Evolutionary conservation across 2,113 vertebrate genomes (phyloP).

Genomic region (Menidia beryllina): DNA sequence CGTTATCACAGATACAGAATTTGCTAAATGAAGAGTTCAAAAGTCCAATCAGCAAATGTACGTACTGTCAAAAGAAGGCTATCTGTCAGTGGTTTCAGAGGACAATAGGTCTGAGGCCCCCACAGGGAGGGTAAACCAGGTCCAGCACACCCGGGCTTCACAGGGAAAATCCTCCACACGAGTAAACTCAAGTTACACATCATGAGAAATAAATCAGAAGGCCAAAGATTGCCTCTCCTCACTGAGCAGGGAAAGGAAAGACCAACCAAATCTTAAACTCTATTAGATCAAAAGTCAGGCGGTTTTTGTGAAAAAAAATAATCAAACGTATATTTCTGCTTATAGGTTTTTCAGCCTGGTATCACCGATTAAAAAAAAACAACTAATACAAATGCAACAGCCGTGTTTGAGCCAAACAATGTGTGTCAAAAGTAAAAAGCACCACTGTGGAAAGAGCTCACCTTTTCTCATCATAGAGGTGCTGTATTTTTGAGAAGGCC

Average conservation of each 20-base stretch:
- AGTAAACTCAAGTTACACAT: not conserved
- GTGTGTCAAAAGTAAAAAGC: no score
- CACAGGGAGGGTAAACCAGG: not conserved
- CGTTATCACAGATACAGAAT: slow-evolving; percentile 15
- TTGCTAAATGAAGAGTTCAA: slow-evolving; percentile 7
- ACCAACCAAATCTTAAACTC: not conserved
- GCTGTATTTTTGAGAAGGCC: no score
- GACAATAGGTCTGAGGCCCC: not conserved
- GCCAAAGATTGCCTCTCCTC: no score
- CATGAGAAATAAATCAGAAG: not conserved
- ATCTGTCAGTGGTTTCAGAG: slow-evolving; percentile 5
- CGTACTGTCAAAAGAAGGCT: slow-evolving; percentile 1
- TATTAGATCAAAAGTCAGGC: not conserved
- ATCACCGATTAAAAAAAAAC: no score
- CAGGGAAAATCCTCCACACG: not conserved
- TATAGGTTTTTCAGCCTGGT: no score
- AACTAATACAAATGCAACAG: no score
- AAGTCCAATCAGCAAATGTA: not conserved
- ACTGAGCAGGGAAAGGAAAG: no score
- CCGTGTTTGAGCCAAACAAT: no score
- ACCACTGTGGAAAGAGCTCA: no score
- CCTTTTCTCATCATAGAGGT: no score
- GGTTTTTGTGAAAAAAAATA: no score
- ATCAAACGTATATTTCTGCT: no score
- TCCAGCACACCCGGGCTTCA: not conserved